Base-by-base conservation (phyloP, 2,113 vertebrate species). In the Ptychochromis oligacanthus region DNA sequence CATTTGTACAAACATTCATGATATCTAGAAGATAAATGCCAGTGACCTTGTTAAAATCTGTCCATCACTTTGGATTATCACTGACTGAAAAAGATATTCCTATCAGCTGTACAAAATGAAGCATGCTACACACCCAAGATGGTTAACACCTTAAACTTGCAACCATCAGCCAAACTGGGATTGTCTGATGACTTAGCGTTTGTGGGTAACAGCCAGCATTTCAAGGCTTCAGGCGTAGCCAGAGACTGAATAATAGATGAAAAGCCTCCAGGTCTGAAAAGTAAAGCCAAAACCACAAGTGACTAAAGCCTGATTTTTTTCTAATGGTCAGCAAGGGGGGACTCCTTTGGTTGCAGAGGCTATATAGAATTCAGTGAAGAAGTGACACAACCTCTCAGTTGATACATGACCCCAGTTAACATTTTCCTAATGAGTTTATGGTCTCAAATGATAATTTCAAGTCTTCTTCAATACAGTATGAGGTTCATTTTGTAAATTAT, bases 151-250 rank as follows among this genome's bases (percentile, higher is more conserved):
- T 43, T 34, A 72, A 72, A 14, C 67, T 34, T 72, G 67, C 18
- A 72, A 72, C 67, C 26, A 72, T 72, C 67, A 72, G 26, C 18
- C 31, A 72, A 72, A 72, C 20, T 4, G 4, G 28, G 67, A 72
- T 10, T 14, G 46, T 72, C 67, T 72, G 67, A 72, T 72, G 46
- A 54, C 6, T 72, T 72, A 72, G 67, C 67, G 52, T 31, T 72
- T 72, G 43, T 31, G 67, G 26, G 46, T 54, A 72, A 54, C 46
- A 34, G 46, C 67, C 18, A 54, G 6, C 5, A 1, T 54, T 28
- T 72, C 26, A 34, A 72, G 26, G 46, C 67, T 72, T 72, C 67
- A 72, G 67, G 67, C 67, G 14, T 20, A 34, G 46, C 26, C 11
- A 72, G 26, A 28, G 67, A 72, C 46, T 54, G 18, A n/a, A 6